Percentiles rank a stretch among this genome's conserved stretches.
These are phyloP conservation scores for Halesus radiatus DNA, from an alignment of 1,140 invertebrate genomes.

Conservation along the genomic window DNA sequence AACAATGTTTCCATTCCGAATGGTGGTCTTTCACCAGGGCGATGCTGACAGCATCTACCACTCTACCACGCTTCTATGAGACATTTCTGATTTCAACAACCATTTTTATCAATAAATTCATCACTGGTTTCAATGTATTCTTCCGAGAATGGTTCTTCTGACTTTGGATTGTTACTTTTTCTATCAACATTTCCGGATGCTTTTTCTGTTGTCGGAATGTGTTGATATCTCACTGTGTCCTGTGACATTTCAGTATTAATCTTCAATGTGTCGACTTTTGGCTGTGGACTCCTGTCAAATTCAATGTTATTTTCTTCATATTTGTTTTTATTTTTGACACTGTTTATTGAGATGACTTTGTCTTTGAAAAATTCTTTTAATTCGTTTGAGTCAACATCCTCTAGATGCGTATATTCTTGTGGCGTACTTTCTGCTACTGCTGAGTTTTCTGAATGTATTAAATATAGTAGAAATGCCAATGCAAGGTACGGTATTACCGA, in stretches of 20 bases:
- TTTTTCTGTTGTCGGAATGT: not conserved
- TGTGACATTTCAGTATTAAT: not conserved
- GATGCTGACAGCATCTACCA: too few species aligned
- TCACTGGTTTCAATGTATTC: not conserved
- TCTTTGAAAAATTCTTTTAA: constrained; percentile 15
- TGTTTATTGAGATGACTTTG: constrained; percentile 27
- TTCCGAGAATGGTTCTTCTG: not conserved
- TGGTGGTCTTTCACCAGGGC: too few species aligned
- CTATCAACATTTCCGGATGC: not conserved
- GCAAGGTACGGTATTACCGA: too few species aligned
- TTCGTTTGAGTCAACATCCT: too few species aligned
- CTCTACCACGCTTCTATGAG: too few species aligned
- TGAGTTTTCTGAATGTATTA: too few species aligned
- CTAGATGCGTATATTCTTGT: too few species aligned
- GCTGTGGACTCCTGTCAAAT: constrained; percentile 14
- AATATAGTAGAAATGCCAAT: too few species aligned
- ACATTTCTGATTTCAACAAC: too few species aligned
- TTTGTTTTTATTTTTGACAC: constrained; percentile 1
- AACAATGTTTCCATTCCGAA: too few species aligned
- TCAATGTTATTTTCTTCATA: constrained; percentile 24
- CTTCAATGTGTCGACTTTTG: constrained; percentile 18
- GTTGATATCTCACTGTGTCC: not conserved
- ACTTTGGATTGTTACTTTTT: not conserved
- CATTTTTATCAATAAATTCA: too few species aligned
- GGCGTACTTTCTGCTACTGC: too few species aligned